phyloP scores from a whole-genome alignment of 1,140 invertebrate genomes.

The Caenorhabditis latens region DNA sequence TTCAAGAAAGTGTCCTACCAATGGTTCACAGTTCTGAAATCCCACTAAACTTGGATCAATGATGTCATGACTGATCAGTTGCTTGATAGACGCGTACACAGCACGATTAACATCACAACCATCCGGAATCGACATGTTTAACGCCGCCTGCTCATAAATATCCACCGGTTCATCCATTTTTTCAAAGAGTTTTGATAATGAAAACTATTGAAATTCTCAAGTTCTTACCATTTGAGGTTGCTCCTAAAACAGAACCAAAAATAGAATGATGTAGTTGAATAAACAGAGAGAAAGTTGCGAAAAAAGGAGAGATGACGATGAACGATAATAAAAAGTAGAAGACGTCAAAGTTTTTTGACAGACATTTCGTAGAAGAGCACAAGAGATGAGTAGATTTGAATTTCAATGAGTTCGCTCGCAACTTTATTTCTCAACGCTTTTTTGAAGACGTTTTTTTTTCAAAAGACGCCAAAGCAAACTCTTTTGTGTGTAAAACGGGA shows the following conservation, averaged over 20 bases:
- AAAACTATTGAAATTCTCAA: not conserved
- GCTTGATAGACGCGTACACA: constrained; percentile 17
- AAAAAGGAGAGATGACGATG: constrained; percentile 13
- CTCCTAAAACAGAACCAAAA: not conserved
- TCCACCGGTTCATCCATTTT: constrained; percentile 41
- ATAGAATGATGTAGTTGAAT: too few species aligned
- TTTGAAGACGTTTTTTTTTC: not conserved
- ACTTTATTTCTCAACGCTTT: not conserved
- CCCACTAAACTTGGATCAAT: constrained; percentile 30
- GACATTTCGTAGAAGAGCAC: not conserved
- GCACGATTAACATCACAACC: constrained; percentile 31
- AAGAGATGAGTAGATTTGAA: constrained; percentile 49
- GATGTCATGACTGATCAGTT: constrained; percentile 31
- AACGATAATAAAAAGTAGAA: constrained; percentile 37
- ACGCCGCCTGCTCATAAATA: constrained; percentile 48
- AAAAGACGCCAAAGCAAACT: not conserved
- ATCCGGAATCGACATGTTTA: constrained; percentile 43
- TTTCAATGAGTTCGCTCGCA: constrained; percentile 23
- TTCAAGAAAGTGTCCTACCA: not conserved
- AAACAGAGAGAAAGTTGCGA: not conserved
- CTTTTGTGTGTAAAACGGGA: not conserved
- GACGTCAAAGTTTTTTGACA: constrained; percentile 17
- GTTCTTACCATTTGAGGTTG: constrained; percentile 38
- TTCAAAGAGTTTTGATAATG: not conserved
- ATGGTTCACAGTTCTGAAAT: constrained; percentile 41